phyloP scores from a whole-genome alignment of 2,888 invertebrate species.

The Cantharis flavilabris region DNA sequence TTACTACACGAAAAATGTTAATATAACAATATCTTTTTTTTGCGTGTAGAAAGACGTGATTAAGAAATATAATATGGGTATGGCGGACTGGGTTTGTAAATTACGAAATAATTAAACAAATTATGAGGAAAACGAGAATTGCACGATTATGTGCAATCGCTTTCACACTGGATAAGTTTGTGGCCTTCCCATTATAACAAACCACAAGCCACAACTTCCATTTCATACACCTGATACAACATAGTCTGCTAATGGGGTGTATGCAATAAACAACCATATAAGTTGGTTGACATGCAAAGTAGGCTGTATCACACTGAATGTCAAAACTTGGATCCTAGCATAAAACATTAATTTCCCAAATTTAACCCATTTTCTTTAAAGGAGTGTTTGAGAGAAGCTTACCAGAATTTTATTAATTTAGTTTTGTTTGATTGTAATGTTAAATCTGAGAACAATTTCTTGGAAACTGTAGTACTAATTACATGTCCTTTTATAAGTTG shows the following conservation, averaged over 20 bases:
- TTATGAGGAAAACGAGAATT: not conserved
- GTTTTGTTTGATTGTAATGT: not conserved
- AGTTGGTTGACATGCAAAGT: not conserved
- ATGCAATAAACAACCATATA: not conserved
- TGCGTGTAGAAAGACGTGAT: too few relatives aligned
- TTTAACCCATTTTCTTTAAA: too few relatives aligned
- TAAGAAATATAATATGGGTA: not conserved
- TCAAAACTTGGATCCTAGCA: not conserved
- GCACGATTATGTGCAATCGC: not conserved
- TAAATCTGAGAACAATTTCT: not conserved
- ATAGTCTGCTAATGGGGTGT: not conserved
- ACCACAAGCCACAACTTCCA: not conserved
- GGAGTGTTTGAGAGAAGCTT: too few relatives aligned
- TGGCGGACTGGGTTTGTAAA: not conserved
- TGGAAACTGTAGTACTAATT: not conserved
- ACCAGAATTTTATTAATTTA: not conserved
- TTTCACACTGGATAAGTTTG: not conserved
- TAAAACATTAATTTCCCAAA: too few relatives aligned
- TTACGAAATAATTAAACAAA: not conserved
- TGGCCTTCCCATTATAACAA: not conserved
- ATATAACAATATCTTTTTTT: too few relatives aligned
- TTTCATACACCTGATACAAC: not conserved
- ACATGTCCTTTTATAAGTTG: not conserved
- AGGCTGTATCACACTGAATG: not conserved
- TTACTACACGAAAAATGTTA: too few relatives aligned